Percentiles rank a stretch among this genome's conserved stretches.
These are phyloP conservation scores for Teinopalpus imperialis DNA, from an alignment of 2,888 invertebrate genomes.

Conservation along the genomic window DNA sequence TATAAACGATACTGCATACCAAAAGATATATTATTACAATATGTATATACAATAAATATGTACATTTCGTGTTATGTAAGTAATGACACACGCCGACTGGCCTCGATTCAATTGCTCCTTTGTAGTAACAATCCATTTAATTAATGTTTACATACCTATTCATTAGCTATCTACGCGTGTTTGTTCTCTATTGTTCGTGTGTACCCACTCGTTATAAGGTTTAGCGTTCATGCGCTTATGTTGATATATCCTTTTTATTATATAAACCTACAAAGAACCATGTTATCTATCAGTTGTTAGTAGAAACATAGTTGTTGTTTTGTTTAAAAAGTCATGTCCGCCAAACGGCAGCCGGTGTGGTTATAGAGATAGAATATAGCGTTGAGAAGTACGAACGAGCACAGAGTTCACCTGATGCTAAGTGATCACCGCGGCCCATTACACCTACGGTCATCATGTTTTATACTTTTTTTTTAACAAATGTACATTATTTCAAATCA, in stretches of 20 bases:
- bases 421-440: too few relatives aligned
- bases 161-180: constrained; percentile 22
- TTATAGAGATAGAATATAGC: too few relatives aligned
- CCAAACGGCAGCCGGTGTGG: too few relatives aligned
- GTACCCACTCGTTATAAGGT: constrained; percentile 8
- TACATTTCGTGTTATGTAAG: not conserved
- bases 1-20: too few relatives aligned
- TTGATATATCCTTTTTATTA: constrained; percentile 12
- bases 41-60: constrained; percentile 6
- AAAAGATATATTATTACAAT: not conserved
- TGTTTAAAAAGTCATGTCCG: too few relatives aligned
- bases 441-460: too few relatives aligned
- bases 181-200: constrained; percentile 20
- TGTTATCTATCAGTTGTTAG: too few relatives aligned
- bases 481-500: too few relatives aligned
- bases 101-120: constrained; percentile 18
- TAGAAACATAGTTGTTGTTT: too few relatives aligned
- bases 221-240: not conserved
- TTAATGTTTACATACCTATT: constrained; percentile 26
- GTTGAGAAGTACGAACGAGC: too few relatives aligned
- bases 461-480: too few relatives aligned
- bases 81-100: constrained; percentile 15
- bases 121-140: constrained; percentile 25
- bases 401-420: too few relatives aligned
- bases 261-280: not conserved